Percentiles rank a stretch among this genome's conserved stretches.
Conservation (phyloP, 2,888 invertebrate genomes). For the Osmoderma eremita region DNA sequence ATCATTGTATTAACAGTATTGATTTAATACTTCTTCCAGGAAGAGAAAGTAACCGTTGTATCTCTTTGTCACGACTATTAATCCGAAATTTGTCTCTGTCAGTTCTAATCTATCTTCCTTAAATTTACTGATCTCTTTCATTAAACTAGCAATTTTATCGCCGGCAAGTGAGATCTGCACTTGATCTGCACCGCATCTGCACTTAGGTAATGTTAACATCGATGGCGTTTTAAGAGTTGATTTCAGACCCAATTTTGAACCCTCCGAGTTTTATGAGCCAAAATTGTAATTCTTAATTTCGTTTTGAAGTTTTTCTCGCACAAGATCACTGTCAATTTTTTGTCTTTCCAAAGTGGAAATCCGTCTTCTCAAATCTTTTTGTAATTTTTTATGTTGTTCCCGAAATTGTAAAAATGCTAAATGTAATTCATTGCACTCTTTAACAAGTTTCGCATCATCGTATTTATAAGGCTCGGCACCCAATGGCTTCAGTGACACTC, state of each 20-base stretch:
- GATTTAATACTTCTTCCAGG: conserved; percentile 71
- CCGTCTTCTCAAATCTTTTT: conserved; percentile 67
- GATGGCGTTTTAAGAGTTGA: conserved; percentile 41
- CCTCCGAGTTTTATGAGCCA: conserved; percentile 43
- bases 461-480: conserved; percentile 83
- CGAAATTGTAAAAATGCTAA: conserved; percentile 72
- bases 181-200: conserved; percentile 59
- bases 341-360: conserved; percentile 68
- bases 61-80: conserved; percentile 74
- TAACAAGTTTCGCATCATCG: conserved; percentile 79
- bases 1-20: conserved; percentile 73
- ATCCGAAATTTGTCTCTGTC: conserved; percentile 58
- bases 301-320: conserved; percentile 66
- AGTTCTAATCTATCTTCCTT: conserved; percentile 60
- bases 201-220: conserved; percentile 62
- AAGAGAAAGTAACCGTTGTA: conserved; percentile 73
- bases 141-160: conserved; percentile 61
- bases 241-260: conserved; percentile 38
- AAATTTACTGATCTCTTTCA: conserved; percentile 62
- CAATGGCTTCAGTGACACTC: too few species aligned
- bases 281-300: conserved; percentile 68
- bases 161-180: conserved; percentile 59
- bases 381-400: conserved; percentile 72
- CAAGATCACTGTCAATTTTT: conserved; percentile 69
- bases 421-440: conserved; percentile 80